Conservation (phyloP, 2,888 invertebrate genomes). For the Eristalis tenax region DNA sequence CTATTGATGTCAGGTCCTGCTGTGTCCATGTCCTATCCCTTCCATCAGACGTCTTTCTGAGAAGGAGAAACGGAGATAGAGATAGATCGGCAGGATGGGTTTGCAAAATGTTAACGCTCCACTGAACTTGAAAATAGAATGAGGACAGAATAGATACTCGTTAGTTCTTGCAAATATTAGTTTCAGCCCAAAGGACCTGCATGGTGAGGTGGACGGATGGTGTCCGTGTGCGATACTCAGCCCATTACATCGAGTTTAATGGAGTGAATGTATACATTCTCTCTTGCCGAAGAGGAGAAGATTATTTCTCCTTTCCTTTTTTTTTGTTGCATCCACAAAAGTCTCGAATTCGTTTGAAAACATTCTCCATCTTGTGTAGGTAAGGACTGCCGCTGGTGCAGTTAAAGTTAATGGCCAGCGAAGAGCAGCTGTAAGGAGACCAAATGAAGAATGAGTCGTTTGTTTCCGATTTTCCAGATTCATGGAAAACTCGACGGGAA, state of each 20-base stretch:
- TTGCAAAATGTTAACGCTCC: slow-evolving; percentile 38
- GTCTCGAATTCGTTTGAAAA: background rate
- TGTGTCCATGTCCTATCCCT: background rate
- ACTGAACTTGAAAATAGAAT: slow-evolving; percentile 51
- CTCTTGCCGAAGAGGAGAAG: background rate
- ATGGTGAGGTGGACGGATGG: background rate
- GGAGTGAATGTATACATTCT: slow-evolving; percentile 12
- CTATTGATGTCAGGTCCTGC: background rate
- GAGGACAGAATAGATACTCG: slow-evolving; percentile 10
- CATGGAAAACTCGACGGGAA: too few relatives aligned
- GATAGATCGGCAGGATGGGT: background rate
- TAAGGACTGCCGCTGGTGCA: background rate
- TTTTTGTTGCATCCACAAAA: too few relatives aligned
- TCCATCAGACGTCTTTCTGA: background rate
- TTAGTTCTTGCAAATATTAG: slow-evolving; percentile 42
- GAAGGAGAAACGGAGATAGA: too few relatives aligned
- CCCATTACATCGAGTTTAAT: slow-evolving; percentile 21
- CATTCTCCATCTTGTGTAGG: background rate
- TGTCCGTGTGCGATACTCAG: slow-evolving; percentile 5
- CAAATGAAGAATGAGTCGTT: too few relatives aligned
- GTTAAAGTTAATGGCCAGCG: background rate
- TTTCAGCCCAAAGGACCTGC: background rate
- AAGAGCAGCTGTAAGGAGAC: too few relatives aligned
- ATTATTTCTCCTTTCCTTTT: background rate
- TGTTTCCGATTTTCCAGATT: too few relatives aligned